Evolutionary conservation across 2,888 invertebrate genomes (phyloP).

Genomic region (Amorpha juglandis): DNA sequence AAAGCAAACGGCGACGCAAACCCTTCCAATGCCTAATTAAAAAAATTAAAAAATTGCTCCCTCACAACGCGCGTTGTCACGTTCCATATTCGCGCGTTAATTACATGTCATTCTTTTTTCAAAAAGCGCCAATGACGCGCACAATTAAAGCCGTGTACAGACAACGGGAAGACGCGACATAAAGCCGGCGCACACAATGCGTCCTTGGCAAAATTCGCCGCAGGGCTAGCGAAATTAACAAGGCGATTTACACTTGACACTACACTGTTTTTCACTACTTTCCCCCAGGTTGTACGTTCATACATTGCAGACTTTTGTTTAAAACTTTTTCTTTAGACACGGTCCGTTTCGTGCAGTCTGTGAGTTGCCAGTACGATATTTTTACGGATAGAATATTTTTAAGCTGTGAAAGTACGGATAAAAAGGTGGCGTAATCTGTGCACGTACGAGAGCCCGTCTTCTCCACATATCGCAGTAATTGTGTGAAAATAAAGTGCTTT

Average conservation of each 20-base stretch:
- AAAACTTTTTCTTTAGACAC: conserved; percentile 6
- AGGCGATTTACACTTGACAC: conserved; percentile 85
- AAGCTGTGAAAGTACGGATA: conserved; percentile 52
- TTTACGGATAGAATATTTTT: conserved; percentile 37
- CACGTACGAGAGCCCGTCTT: conserved; percentile 54
- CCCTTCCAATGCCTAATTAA: conserved; percentile 73
- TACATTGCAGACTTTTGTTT: conserved; percentile 12
- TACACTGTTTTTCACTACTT: conserved; percentile 80
- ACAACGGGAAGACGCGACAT: conserved; percentile 83
- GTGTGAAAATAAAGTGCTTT: conserved; percentile 78
- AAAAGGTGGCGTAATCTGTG: conserved; percentile 54
- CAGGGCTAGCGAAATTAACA: conserved; percentile 83
- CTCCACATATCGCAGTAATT: conserved; percentile 72
- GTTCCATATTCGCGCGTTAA: conserved; percentile 84
- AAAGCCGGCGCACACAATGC: conserved; percentile 83
- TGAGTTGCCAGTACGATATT: conserved; percentile 38
- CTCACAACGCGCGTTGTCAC: conserved; percentile 82
- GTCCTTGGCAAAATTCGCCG: conserved; percentile 84
- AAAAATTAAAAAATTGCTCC: conserved; percentile 76
- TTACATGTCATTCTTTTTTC: conserved; percentile 85
- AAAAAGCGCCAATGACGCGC: conserved; percentile 84
- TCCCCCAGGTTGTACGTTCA: conserved; percentile 49
- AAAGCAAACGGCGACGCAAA: conserved; percentile 38
- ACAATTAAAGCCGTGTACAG: conserved; percentile 83
- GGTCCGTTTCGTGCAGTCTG: conserved; percentile 29